Base-by-base conservation (phyloP, 2,113 vertebrate genomes). In the Ageneiosus marmoratus region DNA sequence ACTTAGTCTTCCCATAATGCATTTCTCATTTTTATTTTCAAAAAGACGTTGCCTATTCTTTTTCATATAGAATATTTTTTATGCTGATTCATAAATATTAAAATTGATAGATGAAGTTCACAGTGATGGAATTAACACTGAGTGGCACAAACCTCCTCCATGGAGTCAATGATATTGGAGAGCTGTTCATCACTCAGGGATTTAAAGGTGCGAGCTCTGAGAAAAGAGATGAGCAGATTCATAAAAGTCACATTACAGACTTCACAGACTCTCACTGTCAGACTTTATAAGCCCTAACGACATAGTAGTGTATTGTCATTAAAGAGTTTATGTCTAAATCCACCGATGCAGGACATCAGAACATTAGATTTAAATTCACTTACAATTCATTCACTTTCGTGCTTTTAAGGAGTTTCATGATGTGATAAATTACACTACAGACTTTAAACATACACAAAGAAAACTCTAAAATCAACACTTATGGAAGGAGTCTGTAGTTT, bases 101-200 rank as follows among this genome's bases (percentile, higher is more conserved):
- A 1, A 75, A 75, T 53, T 32, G 1, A 20, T 11, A 53, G 48
- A 53, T 48, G 44, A 50, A 5, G n/a, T 8, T 41, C 11, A 18
- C 2, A 15, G 67, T 78, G 37, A 60, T 0, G 58, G 41, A n/a
- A 32, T 12, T 53, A 34, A 15, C 50, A 18, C 51, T 37, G 20
- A 65, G n/a, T n/a, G 50, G 34, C 56, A 83, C 92, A 44, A 62
- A 95, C 94, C 93, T 95, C 95, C 58, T 96, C 95, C 92, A 95
- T 95, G 44, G 92, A 94, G 69, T 95, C 95, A 80, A 95, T 92
- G 65, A 95, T 94, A 85, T 92, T 94, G 77, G 94, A 94, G 83
- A 95, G 85, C 87, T 93, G 94, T 22, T 89, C 84, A 22, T 94
- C 90, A 9, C 92, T 94, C 63, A 95, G 89, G 56, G 93, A 92